These are phyloP conservation scores for Brachyalestes nurse DNA, from an alignment of 2,797 vertebrate genomes.

Conservation along the genomic window DNA sequence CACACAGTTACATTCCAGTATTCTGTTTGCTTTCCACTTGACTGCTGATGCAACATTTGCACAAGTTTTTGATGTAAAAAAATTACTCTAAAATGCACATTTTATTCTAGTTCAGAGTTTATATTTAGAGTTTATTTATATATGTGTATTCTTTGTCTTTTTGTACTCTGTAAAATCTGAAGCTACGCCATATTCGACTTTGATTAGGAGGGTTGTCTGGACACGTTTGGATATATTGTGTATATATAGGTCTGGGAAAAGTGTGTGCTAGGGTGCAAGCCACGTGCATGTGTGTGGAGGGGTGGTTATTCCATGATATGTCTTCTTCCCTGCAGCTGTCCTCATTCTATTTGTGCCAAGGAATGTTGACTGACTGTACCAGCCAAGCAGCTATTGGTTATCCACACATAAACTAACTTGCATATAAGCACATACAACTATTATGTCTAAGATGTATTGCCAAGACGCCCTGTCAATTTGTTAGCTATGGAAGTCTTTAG, in stretches of 20 bases:
- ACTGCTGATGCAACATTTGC: too few species aligned
- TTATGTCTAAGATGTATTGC: neutral
- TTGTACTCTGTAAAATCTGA: too few species aligned
- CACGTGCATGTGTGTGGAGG: constrained; percentile 3
- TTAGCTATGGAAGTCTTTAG: neutral
- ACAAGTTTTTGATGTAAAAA: too few species aligned
- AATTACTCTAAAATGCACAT: too few species aligned
- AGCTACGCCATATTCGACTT: too few species aligned
- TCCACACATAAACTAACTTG: neutral
- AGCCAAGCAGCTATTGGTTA: neutral
- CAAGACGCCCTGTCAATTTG: neutral
- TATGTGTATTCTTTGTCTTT: too few species aligned
- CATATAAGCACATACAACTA: neutral
- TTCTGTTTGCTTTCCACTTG: too few species aligned
- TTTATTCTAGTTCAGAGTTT: too few species aligned
- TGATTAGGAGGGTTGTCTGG: neutral
- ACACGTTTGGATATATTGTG: neutral
- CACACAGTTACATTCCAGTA: too few species aligned
- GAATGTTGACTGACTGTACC: constrained; percentile 45
- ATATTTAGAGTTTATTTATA: too few species aligned
- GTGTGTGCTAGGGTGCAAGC: constrained; percentile 14
- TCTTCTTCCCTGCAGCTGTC: constrained; percentile 52
- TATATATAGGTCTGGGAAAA: constrained; percentile 18
- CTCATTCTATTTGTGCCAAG: constrained; percentile 33
- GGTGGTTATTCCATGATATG: neutral